These are phyloP conservation scores for Drosophila conformis DNA, from an alignment of 2,888 invertebrate species.

Conservation along the genomic window DNA sequence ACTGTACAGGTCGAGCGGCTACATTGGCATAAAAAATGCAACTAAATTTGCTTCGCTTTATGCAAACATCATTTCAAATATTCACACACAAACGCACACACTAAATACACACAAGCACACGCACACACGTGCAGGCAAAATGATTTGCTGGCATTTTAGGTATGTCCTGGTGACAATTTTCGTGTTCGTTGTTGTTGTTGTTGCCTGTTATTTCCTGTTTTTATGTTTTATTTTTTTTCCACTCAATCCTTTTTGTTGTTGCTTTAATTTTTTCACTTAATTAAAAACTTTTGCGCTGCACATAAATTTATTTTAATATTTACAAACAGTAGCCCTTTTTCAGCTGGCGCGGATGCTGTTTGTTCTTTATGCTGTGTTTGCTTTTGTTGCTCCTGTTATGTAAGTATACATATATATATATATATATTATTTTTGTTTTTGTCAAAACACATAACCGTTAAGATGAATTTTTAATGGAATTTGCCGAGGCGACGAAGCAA, in stretches of 20 bases:
- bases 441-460: constrained; percentile 75
- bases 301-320: constrained; percentile 77
- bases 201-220: constrained; percentile 4
- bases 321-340: constrained; percentile 68
- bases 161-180: constrained; percentile 44
- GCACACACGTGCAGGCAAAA: constrained; percentile 13
- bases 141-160: constrained; percentile 55
- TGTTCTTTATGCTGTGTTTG: constrained; percentile 28
- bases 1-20: constrained; percentile 38
- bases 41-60: constrained; percentile 62
- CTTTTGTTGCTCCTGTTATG: constrained; percentile 14
- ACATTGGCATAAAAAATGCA: constrained; percentile 57
- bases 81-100: constrained; percentile 27
- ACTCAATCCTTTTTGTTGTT: constrained; percentile 48
- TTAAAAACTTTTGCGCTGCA: constrained; percentile 74
- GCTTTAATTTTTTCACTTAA: constrained; percentile 71
- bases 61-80: constrained; percentile 62
- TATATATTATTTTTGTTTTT: constrained; percentile 40
- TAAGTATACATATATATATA: not conserved
- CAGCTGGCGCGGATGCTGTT: constrained; percentile 34
- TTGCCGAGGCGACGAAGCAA: constrained; percentile 61
- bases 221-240: constrained; percentile 26
- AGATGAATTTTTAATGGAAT: constrained; percentile 75
- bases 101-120: constrained; percentile 17
- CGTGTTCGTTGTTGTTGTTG: constrained; percentile 8